Percentiles rank a stretch among this genome's conserved stretches.
Evolutionary conservation across 2,888 invertebrate species (phyloP).

Genomic region (Seira ritae): DNA sequence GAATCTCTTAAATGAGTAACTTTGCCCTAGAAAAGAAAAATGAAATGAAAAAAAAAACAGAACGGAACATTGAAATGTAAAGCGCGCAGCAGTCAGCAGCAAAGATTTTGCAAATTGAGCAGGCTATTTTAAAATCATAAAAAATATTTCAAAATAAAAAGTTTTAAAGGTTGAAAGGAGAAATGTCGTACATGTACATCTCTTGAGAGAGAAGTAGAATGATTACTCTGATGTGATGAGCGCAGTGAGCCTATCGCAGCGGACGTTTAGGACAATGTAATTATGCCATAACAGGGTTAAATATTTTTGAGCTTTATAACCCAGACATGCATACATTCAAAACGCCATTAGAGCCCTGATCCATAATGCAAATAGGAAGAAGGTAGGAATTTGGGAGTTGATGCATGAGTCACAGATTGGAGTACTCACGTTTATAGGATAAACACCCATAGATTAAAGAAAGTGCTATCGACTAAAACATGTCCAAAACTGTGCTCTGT

Average conservation of each 20-base stretch:
- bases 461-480: slow-evolving; percentile 47
- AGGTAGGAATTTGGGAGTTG: slow-evolving; percentile 30
- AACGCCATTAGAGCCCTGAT: slow-evolving; percentile 40
- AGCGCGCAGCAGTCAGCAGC: slow-evolving; percentile 29
- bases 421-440: slow-evolving; percentile 22
- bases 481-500: slow-evolving; percentile 30
- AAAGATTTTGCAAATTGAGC: neutral
- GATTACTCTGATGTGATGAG: slow-evolving; percentile 37
- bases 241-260: slow-evolving; percentile 18
- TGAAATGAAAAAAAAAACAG: too few relatives aligned
- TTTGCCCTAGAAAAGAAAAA: too few relatives aligned
- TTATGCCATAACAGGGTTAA: slow-evolving; percentile 48
- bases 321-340: slow-evolving; percentile 59
- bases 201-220: slow-evolving; percentile 29
- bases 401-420: slow-evolving; percentile 31
- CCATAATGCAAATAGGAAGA: slow-evolving; percentile 22
- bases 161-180: slow-evolving; percentile 40
- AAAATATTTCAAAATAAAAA: neutral
- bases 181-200: slow-evolving; percentile 45
- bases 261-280: slow-evolving; percentile 57
- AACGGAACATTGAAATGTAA: slow-evolving; percentile 5
- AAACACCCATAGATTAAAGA: slow-evolving; percentile 49
- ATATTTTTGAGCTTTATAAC: slow-evolving; percentile 43
- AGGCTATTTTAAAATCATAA: neutral
- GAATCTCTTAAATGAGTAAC: neutral